These are phyloP conservation scores for Scolopax bukidnonensis DNA, from an alignment of 2,797 vertebrate genomes.

Conservation along the genomic window DNA sequence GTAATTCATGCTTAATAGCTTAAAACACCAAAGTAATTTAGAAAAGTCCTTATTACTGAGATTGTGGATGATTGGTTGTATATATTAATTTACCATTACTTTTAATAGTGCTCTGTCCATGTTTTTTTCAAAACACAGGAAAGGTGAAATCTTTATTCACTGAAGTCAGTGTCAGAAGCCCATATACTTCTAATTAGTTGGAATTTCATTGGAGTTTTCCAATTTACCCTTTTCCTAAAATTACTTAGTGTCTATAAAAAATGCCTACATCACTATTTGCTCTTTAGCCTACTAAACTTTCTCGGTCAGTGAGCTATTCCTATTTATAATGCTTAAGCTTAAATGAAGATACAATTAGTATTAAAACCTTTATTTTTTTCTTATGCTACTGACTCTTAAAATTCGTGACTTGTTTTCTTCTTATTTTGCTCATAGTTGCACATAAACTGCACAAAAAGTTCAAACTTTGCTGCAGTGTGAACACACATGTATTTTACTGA, in stretches of 20 bases:
- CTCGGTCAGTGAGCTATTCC: neutral
- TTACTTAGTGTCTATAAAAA: neutral
- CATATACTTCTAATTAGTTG: neutral
- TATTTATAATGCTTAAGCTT: neutral
- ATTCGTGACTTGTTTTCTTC: neutral
- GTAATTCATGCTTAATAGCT: neutral
- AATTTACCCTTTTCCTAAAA: neutral
- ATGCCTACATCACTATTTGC: neutral
- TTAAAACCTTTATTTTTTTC: neutral
- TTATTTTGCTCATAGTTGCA: neutral
- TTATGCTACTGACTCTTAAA: neutral
- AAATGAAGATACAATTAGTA: neutral
- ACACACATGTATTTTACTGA: neutral
- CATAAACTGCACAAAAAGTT: neutral
- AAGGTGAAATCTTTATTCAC: neutral
- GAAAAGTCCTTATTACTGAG: neutral
- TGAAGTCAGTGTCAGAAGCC: neutral
- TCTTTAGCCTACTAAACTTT: neutral
- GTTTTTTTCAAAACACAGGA: neutral
- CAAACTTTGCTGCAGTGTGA: neutral
- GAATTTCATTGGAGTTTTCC: neutral
- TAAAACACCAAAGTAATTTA: slow-evolving; percentile 7
- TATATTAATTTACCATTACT: neutral
- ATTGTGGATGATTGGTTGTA: neutral
- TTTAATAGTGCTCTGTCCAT: neutral